Evolutionary conservation across 2,797 vertebrate species (phyloP).

Genomic region (Amazona ochrocephala): DNA sequence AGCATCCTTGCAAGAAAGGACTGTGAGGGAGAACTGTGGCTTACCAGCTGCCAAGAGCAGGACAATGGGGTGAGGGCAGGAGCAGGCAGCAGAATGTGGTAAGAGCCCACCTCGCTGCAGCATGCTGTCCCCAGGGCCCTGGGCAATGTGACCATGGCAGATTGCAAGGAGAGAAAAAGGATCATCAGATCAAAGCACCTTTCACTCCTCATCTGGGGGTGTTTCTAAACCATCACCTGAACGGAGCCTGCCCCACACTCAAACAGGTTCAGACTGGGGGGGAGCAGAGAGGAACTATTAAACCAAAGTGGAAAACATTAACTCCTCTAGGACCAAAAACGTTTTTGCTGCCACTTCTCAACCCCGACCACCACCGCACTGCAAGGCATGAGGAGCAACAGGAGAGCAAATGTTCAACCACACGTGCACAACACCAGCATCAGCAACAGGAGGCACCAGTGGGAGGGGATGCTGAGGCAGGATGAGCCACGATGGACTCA

Average conservation of each 20-base stretch:
- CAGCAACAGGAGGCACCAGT: neutral
- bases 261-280: neutral
- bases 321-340: neutral
- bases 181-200: neutral
- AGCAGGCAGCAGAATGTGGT: neutral
- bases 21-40: fast-evolving
- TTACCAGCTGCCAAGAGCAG: neutral
- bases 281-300: fast-evolving
- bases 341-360: neutral
- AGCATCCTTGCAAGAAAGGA: neutral
- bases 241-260: neutral
- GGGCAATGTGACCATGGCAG: neutral
- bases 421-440: neutral
- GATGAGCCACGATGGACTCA: fast-evolving
- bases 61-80: neutral
- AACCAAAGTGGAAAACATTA: neutral
- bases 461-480: neutral
- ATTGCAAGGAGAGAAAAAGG: neutral
- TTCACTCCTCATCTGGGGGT: neutral
- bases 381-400: neutral
- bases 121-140: neutral
- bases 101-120: neutral
- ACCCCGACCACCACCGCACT: fast-evolving
- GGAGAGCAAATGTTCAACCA: neutral
- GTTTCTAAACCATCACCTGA: neutral